Evolutionary conservation across 1,140 invertebrate genomes (phyloP).

Genomic region (Brachystomella parvula): DNA sequence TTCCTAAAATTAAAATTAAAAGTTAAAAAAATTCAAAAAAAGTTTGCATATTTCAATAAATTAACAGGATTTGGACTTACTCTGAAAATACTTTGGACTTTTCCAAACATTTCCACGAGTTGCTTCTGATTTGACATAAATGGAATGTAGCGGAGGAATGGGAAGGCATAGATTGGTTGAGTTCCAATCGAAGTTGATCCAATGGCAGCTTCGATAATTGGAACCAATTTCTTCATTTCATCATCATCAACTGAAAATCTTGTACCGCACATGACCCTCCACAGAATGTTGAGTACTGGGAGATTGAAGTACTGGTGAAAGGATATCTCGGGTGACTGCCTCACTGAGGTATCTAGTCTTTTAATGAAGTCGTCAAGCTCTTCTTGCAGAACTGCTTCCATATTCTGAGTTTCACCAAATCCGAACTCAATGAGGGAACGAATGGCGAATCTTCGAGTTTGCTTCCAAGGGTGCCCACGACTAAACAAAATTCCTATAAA

Average conservation of each 20-base stretch:
- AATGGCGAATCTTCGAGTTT: conserved; percentile 69
- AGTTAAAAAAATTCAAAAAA: neutral
- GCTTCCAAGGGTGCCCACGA: conserved; percentile 67
- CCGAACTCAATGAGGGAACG: conserved; percentile 70
- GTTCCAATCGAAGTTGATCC: neutral
- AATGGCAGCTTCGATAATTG: conserved; percentile 5
- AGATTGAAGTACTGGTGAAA: conserved; percentile 9
- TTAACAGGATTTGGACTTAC: conserved; percentile 8
- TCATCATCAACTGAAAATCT: conserved; percentile 34
- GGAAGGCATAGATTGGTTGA: conserved; percentile 12
- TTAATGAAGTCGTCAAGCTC: conserved; percentile 53
- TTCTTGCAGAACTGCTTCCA: conserved; percentile 59
- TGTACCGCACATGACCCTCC: conserved; percentile 40
- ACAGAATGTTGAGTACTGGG: conserved; percentile 43
- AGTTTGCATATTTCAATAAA: neutral
- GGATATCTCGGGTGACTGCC: neutral
- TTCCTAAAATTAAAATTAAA: conserved; percentile 3
- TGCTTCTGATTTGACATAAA: neutral
- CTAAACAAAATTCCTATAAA: conserved; percentile 55
- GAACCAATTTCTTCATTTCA: conserved; percentile 2
- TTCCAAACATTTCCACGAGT: conserved; percentile 7
- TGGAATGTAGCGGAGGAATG: conserved; percentile 8
- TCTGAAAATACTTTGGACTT: conserved; percentile 9
- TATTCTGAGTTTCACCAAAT: conserved; percentile 60
- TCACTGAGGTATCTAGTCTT: neutral